These are phyloP conservation scores for Eulemur rufifrons DNA, from an alignment of 2,113 vertebrate species.

Conservation along the genomic window DNA sequence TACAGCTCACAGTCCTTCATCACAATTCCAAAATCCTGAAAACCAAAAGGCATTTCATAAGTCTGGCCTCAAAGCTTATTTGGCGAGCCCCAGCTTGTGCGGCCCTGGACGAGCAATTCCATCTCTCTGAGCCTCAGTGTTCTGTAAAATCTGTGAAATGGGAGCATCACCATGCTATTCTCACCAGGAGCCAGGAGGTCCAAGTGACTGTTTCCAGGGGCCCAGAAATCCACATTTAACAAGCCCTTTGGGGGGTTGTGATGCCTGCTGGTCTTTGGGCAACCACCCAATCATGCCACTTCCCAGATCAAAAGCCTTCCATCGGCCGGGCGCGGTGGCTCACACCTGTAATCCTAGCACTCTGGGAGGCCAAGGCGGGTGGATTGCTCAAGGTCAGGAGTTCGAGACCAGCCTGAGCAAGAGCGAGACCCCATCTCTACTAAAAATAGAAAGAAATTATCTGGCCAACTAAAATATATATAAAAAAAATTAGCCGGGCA, in stretches of 20 bases:
- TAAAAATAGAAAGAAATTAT: too few relatives aligned
- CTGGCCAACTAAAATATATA: too few relatives aligned
- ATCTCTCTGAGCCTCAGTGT: background rate
- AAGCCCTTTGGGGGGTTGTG: accelerated
- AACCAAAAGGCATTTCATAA: background rate
- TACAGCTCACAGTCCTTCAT: background rate
- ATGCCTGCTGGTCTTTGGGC: accelerated
- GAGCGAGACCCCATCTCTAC: too few relatives aligned
- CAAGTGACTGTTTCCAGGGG: accelerated
- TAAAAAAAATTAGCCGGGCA: too few relatives aligned
- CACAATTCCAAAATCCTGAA: background rate
- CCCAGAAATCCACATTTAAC: background rate
- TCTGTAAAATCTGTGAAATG: background rate
- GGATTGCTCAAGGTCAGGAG: too few relatives aligned
- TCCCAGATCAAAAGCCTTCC: background rate
- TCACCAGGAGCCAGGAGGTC: accelerated
- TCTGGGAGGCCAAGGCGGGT: too few relatives aligned
- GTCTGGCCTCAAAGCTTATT: background rate
- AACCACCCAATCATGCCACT: background rate
- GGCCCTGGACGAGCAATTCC: too few relatives aligned
- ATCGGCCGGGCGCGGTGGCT: too few relatives aligned
- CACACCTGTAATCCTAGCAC: too few relatives aligned
- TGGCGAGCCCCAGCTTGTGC: too few relatives aligned
- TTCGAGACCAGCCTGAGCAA: too few relatives aligned
- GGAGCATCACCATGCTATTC: background rate